Evolutionary conservation across 2,113 vertebrate species (phyloP).

Genomic region (Gadus chalcogrammus): DNA sequence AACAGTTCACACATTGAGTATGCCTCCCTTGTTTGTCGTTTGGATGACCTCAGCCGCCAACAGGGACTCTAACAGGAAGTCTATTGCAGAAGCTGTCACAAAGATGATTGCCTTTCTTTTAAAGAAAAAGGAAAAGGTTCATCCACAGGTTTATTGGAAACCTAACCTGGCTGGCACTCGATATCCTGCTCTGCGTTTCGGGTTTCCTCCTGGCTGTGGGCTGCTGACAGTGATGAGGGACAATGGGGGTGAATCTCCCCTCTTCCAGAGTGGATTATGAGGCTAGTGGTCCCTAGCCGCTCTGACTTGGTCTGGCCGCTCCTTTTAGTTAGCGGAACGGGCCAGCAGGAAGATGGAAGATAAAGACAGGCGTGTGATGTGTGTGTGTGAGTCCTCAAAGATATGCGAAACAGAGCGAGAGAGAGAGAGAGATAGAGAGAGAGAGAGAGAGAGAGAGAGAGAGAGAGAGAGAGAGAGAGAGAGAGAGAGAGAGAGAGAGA

Average conservation of each 20-base stretch:
- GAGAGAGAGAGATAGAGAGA: too few relatives aligned
- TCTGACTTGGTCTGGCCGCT: conserved; percentile 1
- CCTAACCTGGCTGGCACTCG: conserved; percentile 20
- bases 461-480: too few relatives aligned
- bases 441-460: too few relatives aligned
- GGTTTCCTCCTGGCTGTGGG: conserved; percentile 8
- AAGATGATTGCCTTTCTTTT: too few relatives aligned
- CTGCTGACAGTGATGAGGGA: conserved; percentile 9
- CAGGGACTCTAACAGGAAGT: too few relatives aligned
- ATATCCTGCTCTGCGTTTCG: neutral
- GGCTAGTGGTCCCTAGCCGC: conserved; percentile 7
- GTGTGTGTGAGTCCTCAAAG: neutral
- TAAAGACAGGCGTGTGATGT: neutral
- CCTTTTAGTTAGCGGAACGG: neutral
- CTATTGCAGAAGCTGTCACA: too few relatives aligned
- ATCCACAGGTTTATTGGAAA: conserved; percentile 5
- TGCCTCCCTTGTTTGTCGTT: too few relatives aligned
- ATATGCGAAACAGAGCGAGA: neutral
- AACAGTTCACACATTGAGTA: too few relatives aligned
- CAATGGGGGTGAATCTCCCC: conserved; percentile 14
- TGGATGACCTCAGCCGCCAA: too few relatives aligned
- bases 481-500: too few relatives aligned
- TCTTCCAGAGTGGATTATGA: conserved; percentile 25
- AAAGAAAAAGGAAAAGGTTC: neutral
- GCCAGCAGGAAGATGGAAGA: conserved; percentile 8